Percentiles rank a stretch among this genome's conserved stretches.
phyloP scores from a whole-genome alignment of 2,888 invertebrate genomes.

The Chromoteleia sp. region DNA sequence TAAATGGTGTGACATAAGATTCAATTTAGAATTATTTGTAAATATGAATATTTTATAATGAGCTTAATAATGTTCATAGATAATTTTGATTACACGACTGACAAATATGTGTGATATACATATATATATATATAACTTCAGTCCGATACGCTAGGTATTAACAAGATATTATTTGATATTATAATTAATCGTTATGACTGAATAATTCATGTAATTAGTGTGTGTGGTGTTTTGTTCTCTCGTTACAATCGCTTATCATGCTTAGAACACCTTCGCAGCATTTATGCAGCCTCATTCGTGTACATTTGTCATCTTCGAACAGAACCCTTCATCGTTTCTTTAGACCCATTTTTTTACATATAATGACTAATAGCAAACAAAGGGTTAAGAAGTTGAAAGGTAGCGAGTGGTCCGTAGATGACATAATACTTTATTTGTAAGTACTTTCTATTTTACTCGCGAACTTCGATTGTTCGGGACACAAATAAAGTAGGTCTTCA shows the following conservation, averaged over 20 bases:
- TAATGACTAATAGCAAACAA: constrained; percentile 6
- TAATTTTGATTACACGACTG: constrained; percentile 42
- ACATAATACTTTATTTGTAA: too few species aligned
- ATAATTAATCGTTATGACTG: constrained; percentile 15
- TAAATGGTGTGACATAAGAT: constrained; percentile 14
- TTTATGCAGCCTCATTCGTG: constrained; percentile 6
- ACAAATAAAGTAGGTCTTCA: too few species aligned
- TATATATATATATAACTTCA: constrained; percentile 24
- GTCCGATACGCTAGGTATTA: constrained; percentile 15
- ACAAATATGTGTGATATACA: constrained; percentile 21
- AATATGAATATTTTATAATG: constrained; percentile 36
- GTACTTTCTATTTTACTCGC: too few species aligned
- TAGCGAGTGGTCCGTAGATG: background rate
- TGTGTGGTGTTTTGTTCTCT: constrained; percentile 16
- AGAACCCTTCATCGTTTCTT: background rate
- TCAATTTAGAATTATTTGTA: constrained; percentile 34
- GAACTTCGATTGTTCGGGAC: too few species aligned
- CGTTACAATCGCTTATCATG: constrained; percentile 4
- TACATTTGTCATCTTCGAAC: constrained; percentile 14
- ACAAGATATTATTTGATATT: constrained; percentile 25
- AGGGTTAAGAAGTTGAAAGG: constrained; percentile 27
- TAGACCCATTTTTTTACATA: constrained; percentile 9
- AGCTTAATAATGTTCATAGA: constrained; percentile 5
- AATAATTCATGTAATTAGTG: constrained; percentile 24
- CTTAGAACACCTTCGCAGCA: background rate